Evolutionary conservation across 2,113 vertebrate species (phyloP), one percentile per base, ranked within the genome.

Genomic region (Salvelinus fontinalis): DNA sequence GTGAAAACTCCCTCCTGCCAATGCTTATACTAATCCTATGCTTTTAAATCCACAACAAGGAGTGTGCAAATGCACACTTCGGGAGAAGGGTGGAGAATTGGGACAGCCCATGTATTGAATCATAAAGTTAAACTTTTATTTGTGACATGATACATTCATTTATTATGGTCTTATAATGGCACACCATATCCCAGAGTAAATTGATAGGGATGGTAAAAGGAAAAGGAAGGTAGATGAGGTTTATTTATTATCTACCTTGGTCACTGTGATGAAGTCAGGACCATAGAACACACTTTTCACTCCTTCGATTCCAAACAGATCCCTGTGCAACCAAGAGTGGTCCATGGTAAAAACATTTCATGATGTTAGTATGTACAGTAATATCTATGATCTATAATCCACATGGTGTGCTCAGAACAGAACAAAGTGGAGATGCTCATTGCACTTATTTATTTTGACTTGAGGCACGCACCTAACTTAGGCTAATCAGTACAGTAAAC

Each of bases 281-380:
- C 94, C 94, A 83, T 93, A 94, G 83, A 95, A 95, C 54, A 95
- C 93, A 91, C 93, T 93, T 85, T 93, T 93, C 14, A 95, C 92
- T 57, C 94, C 94, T 77, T 94, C 91, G n/a, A 95, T 92, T 83
- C 93, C 89, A 90, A 95, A 95, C 74, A 95, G 86, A 31, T 91
- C 81, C 80, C 94, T 95, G 84, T 48, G 83, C 75, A 84, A 77
- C 79, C 13, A 66, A 66, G 24, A 66, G 9, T 22, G n/a, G 8
- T 62, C 59, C n/a, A 22, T 9, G 7, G 24, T 5, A 62, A 22
- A 20, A n/a, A 62, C 18, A 62, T n/a, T n/a, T 62, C n/a, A 62
- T 22, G 20, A 60, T 22, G 59, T 62, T 54, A 62, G 59, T 24
- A 62, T 62, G 59, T 22, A 5, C 59, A 54, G 59, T 62, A n/a